A percentile compares a stretch with the other conserved stretches of the same genome.
Evolutionary conservation across 2,888 invertebrate genomes (phyloP).

Genomic region (Operophtera brumata): DNA sequence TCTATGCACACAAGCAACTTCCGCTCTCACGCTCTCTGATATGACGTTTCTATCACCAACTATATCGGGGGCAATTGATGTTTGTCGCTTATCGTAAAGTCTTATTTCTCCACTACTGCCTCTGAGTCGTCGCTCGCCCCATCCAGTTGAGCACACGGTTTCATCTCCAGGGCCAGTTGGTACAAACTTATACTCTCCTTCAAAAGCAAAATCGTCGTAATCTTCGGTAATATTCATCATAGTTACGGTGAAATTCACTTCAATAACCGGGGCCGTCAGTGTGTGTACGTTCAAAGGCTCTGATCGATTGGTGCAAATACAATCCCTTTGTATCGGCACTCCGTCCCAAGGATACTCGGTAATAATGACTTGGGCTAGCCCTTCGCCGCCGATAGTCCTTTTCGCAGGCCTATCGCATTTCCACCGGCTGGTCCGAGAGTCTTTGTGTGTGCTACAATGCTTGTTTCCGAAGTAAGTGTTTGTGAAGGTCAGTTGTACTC

Average conservation of each 20-base stretch:
- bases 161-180: constrained; percentile 79
- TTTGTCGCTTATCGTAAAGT: constrained; percentile 82
- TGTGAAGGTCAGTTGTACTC: constrained; percentile 85
- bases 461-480: constrained; percentile 86
- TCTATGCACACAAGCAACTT: constrained; percentile 84
- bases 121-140: constrained; percentile 83
- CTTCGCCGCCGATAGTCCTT: constrained; percentile 73
- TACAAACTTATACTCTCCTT: constrained; percentile 86
- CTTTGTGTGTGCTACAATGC: constrained; percentile 83
- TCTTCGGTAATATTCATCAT: constrained; percentile 91
- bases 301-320: constrained; percentile 86
- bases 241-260: constrained; percentile 87
- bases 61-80: constrained; percentile 65
- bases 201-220: constrained; percentile 89
- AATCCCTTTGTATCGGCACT: constrained; percentile 85
- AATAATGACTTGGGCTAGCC: constrained; percentile 82
- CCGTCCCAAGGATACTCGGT: constrained; percentile 87
- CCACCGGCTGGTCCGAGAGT: constrained; percentile 85
- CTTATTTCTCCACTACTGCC: constrained; percentile 88
- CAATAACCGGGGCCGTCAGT: constrained; percentile 85
- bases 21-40: constrained; percentile 76
- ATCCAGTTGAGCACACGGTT: constrained; percentile 82
- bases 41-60: constrained; percentile 74
- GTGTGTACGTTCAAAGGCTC: constrained; percentile 84
- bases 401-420: constrained; percentile 81